Base-by-base conservation (phyloP, 2,888 invertebrate genomes). In the Philereme transversata region DNA sequence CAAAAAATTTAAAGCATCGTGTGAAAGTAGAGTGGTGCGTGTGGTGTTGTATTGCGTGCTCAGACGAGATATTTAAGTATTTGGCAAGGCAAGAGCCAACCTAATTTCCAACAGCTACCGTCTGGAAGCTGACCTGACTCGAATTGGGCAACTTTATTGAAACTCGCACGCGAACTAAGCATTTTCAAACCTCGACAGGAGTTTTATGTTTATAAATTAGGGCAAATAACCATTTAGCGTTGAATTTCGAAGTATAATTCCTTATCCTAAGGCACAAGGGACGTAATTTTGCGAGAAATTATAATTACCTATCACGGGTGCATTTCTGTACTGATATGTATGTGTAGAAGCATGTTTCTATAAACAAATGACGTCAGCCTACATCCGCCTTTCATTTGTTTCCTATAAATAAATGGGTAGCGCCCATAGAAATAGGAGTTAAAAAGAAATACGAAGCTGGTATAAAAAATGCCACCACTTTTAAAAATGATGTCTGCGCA, bases 101-200 rank as follows among this genome's bases (percentile, higher is more conserved):
- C 83, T 82, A 81, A 86, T 84, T 83, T 77, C 78, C 75, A 79
- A 79, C 74, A 65, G 88, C 90, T 88, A 85, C 90, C 78, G 89
- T 84, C 87, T 88, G 87, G 83, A 78, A 82, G 82, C 81, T 79
- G 81, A 79, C 75, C 57, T 46, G 73, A 71, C 64, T 66, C 73
- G 72, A 82, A 83, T 83, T 81, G 70, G 69, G 64, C 58, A 68
- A 51, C 70, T 73, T 78, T 75, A 83, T 86, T 81, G 78, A 72
- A 69, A 71, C 69, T 65, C 52, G 70, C 87, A 88, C 86, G 88
- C 86, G 72, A 84, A 72, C 53, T 46, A 48, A 63, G 47, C 67
- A 60, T 64, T 65, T 65, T 62, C 63, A 59, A 63, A 63, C 63
- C 38, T 57, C 38, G 9, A 56, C 56, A 57, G 53, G 50, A 44